Percentiles rank a stretch among this genome's conserved stretches.
Evolutionary conservation across 1,140 invertebrate genomes (phyloP).

Genomic region (Tetraneura akinire): DNA sequence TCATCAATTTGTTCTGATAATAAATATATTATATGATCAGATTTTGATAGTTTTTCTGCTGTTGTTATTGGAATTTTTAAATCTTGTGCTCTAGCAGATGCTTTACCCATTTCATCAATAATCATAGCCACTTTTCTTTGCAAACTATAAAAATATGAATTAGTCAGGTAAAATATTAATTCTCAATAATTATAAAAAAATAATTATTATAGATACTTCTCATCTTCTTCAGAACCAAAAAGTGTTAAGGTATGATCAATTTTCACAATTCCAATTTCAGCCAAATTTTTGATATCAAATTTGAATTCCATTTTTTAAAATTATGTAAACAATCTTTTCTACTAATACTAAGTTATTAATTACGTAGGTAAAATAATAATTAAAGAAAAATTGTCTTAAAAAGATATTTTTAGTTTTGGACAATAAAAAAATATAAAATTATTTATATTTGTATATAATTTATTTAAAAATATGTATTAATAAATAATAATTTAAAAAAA

Average conservation of each 20-base stretch:
- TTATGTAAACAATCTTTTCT: too few relatives aligned
- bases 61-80: constrained; percentile 72
- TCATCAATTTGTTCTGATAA: constrained; percentile 58
- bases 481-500: too few relatives aligned
- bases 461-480: too few relatives aligned
- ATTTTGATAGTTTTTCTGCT: constrained; percentile 68
- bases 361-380: too few relatives aligned
- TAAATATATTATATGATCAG: constrained; percentile 70
- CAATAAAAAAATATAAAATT: too few relatives aligned
- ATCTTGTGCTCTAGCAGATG: constrained; percentile 73
- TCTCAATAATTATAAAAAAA: background rate
- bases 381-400: too few relatives aligned
- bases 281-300: constrained; percentile 42
- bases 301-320: constrained; percentile 49
- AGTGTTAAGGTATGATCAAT: constrained; percentile 26
- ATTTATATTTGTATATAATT: too few relatives aligned
- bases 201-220: constrained; percentile 25
- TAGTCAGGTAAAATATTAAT: too few relatives aligned
- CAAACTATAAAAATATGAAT: background rate
- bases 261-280: constrained; percentile 10
- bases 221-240: background rate
- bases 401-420: too few relatives aligned
- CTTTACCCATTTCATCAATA: constrained; percentile 70
- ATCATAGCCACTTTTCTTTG: constrained; percentile 57
- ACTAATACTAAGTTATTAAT: too few relatives aligned